These are phyloP conservation scores for Ophion ellenae DNA, from an alignment of 2,888 invertebrate species.

Conservation along the genomic window DNA sequence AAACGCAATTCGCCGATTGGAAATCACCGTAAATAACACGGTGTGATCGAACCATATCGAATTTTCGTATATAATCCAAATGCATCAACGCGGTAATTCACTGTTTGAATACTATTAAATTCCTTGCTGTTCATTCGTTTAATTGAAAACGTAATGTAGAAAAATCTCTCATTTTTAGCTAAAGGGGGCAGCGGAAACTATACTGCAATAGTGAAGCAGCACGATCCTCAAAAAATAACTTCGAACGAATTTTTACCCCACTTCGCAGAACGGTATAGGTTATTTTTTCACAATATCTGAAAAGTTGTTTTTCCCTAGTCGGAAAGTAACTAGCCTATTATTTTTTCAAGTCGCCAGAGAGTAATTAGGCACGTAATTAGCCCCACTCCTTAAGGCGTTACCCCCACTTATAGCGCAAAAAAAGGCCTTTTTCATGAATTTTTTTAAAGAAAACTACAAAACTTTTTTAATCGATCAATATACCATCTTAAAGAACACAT, in stretches of 20 bases:
- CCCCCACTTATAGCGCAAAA: too few relatives aligned
- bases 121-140: background rate
- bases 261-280: too few relatives aligned
- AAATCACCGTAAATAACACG: background rate
- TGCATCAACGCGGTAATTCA: background rate
- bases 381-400: too few relatives aligned
- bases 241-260: too few relatives aligned
- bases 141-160: background rate
- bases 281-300: background rate
- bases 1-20: background rate
- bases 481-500: too few relatives aligned
- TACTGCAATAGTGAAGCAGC: too few relatives aligned
- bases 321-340: background rate
- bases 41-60: background rate
- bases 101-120: background rate
- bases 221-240: too few relatives aligned
- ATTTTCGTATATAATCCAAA: background rate
- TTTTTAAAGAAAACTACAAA: too few relatives aligned
- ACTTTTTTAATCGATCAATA: too few relatives aligned
- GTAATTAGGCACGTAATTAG: too few relatives aligned
- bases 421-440: too few relatives aligned
- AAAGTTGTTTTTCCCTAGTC: background rate
- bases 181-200: background rate
- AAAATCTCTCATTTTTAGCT: background rate
- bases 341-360: background rate